Base-by-base conservation (phyloP, 1,140 invertebrate genomes). In the Andrena cerasifolii region DNA sequence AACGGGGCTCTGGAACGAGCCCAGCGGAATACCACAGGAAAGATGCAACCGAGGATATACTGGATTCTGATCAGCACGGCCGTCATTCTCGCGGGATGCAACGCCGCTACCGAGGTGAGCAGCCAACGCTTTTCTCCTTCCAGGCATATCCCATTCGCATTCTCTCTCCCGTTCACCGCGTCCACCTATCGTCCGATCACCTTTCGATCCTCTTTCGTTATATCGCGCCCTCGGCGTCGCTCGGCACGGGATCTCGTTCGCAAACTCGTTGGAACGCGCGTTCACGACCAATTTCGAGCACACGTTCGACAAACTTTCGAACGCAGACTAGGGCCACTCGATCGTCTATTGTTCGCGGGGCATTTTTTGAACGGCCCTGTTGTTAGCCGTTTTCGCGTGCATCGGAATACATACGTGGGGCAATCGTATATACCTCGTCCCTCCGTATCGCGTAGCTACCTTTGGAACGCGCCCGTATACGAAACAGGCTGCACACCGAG, bases 11-110 rank as follows among this genome's bases (percentile, higher is more conserved):
- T 45, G 36, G 53, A 59, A 56, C 31, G 73, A 66, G 77, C 84
- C 75, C 71, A 79, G 53, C 78, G 75, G 67, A 59, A 74, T 40
- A 65, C 58, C 54, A 53, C 28, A 74, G 65, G 62, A 79, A 87
- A 72, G 53, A 91, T 91, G 90, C 88, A 87, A 79, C 89, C 83
- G 62, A 90, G 89, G 90, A 91, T 89, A 91, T 87, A 82, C 78
- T 85, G 80, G 87, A 86, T 90, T 85, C 66, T 91, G 78, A 80
- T 84, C 72, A 84, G 82, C 73, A 88, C 80, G 75, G 78, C 84
- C 59, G 79, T 79, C 67, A 65, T 88, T 51, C 58, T 89, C 33
- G 82, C 80, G 61, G 83, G 87, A 76, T 88, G 86, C 86, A 87
- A 86, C 78, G 87, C 88, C 78, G 82, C 82, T 66, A 89, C 80